Conservation (phyloP, 1,140 invertebrate species). For the Rhagoletis pomonella region DNA sequence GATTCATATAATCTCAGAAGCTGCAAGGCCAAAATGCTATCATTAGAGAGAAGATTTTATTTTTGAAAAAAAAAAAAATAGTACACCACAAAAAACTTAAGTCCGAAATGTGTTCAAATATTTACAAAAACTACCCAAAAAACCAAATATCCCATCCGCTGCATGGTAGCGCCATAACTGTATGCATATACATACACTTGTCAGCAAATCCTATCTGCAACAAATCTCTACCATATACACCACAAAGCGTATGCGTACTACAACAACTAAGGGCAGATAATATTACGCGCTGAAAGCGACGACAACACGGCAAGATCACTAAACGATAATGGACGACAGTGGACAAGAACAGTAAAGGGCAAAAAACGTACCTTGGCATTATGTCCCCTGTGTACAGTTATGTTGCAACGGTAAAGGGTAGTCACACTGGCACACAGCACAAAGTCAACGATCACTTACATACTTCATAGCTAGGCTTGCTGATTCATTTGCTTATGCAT, state of each 20-base stretch:
- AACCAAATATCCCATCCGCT: background rate
- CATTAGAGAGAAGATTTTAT: too few species aligned
- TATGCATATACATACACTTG: background rate
- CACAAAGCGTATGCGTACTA: slow-evolving; percentile 29
- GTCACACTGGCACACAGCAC: background rate
- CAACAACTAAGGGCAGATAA: slow-evolving; percentile 47
- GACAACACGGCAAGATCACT: slow-evolving; percentile 50
- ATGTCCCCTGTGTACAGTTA: background rate
- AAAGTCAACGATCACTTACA: background rate
- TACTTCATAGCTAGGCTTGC: background rate
- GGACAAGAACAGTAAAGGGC: slow-evolving; percentile 22
- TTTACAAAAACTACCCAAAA: background rate
- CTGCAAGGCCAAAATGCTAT: too few species aligned
- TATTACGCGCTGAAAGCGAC: slow-evolving; percentile 47
- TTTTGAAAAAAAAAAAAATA: too few species aligned
- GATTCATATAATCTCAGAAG: too few species aligned
- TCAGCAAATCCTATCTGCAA: slow-evolving; percentile 35
- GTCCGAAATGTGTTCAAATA: too few species aligned
- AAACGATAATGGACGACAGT: slow-evolving; percentile 47
- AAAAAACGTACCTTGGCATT: background rate
- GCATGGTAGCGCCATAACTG: background rate
- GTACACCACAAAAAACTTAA: too few species aligned
- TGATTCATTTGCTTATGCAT: slow-evolving; percentile 3
- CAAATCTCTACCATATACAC: slow-evolving; percentile 30
- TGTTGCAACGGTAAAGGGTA: slow-evolving; percentile 37